phyloP scores from a whole-genome alignment of 2,888 invertebrate species.

The Parthenolecanium corni region DNA sequence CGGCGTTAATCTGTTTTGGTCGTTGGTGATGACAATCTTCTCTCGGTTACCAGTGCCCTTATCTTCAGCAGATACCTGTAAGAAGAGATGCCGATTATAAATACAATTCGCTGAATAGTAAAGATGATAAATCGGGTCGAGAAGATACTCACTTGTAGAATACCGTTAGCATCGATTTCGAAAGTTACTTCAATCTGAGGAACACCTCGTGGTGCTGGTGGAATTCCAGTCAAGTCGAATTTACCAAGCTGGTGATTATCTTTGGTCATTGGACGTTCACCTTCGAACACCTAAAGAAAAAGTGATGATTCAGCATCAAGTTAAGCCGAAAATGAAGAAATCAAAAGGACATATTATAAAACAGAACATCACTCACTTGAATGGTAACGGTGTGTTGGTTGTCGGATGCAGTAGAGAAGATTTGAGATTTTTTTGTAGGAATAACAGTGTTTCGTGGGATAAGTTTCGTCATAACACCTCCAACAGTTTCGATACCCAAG shows the following conservation, averaged over 20 bases:
- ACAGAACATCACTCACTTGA: constrained; percentile 45
- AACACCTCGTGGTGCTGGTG: constrained; percentile 85
- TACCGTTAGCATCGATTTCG: constrained; percentile 90
- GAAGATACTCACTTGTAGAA: constrained; percentile 51
- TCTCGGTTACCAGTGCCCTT: constrained; percentile 98
- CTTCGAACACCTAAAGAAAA: constrained; percentile 72
- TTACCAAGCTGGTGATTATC: constrained; percentile 98
- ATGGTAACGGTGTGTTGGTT: constrained; percentile 99
- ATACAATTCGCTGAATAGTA: too few relatives aligned
- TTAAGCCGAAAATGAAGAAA: not conserved
- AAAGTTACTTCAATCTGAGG: constrained; percentile 92
- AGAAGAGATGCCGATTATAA: not conserved
- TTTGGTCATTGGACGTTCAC: constrained; percentile 99
- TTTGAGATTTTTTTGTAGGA: constrained; percentile 97
- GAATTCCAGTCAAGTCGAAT: constrained; percentile 94
- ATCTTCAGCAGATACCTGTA: constrained; percentile 85
- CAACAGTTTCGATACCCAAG: constrained; percentile 98
- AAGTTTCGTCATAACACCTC: constrained; percentile 98
- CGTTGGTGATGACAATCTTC: constrained; percentile 97
- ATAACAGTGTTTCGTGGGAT: constrained; percentile 97
- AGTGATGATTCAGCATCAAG: constrained; percentile 1
- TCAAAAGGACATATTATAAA: too few relatives aligned
- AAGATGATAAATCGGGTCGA: not conserved
- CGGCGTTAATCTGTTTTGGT: constrained; percentile 90
- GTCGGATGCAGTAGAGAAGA: constrained; percentile 97